Evolutionary conservation across 2,888 invertebrate species (phyloP), one percentile per base, ranked within the genome.

Genomic region (Myopa testacea): DNA sequence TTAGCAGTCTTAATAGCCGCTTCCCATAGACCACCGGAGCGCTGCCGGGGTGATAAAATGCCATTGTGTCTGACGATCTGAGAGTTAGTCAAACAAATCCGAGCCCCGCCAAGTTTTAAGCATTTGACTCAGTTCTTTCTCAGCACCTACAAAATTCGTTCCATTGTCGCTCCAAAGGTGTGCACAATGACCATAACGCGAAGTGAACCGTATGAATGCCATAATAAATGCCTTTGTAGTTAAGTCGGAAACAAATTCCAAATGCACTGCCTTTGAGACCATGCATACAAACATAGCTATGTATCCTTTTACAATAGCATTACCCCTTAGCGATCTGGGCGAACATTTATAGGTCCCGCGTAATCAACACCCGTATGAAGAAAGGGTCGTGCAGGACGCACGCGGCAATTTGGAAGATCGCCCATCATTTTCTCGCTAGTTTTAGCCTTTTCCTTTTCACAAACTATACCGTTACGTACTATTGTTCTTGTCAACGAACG

Each of bases 261-360:
- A 69, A 55, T 74, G 77, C 3, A 77, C 75, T 37, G 77, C 79
- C 60, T 77, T 77, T 14, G 77, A 75, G 8, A 75, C 74, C 74
- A 77, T 73, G 62, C 76, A 76, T 60, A 2, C 74, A 77, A 69
- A 50, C 76, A 76, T 60, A 2, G 72, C 76, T 60, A 72, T 38
- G n/a, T 60, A 72, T 38, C 60, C 72, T n/a, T 72, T 72, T 38
- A 72, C 26, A 6, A 72, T 12, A 58, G 14, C n/a, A 58, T 60
- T 55, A 4, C 72, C 38, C 45, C 72, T 19, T n/a, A n/a, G n/a
- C n/a, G n/a, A n/a, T 40, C 50, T 34, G n/a, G n/a, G 7, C 63
- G 2, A n/a, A 72, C 69, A 3, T 68, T 40, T 38, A 76, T 67
- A 16, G 72, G 78, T 12, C 38, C 76, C 78, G 73, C 76, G 12